Percentiles rank a stretch among this genome's conserved stretches.
Conservation (phyloP, 2,797 vertebrate species). For the Coluber constrictor region DNA sequence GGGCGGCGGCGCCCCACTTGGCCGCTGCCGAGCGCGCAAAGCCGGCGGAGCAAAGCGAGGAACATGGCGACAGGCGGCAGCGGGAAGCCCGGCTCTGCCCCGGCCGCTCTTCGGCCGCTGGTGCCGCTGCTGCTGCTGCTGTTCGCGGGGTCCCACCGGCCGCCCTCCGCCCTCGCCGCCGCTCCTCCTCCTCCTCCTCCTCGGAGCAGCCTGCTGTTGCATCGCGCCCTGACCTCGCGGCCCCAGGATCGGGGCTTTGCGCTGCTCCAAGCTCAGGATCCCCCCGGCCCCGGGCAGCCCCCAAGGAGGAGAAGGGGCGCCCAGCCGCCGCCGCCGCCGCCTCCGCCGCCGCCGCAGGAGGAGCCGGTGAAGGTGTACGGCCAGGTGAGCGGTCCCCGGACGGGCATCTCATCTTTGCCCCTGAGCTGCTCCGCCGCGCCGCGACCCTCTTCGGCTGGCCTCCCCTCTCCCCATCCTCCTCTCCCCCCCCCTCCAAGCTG, state of each 20-base stretch:
- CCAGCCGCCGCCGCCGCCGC: not conserved
- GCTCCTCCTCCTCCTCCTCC: not conserved
- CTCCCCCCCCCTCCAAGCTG: not conserved
- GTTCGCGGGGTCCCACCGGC: not conserved
- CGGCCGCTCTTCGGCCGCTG: not conserved
- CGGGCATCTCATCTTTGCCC: not conserved
- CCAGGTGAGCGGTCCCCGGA: not conserved
- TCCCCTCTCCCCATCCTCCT: not conserved
- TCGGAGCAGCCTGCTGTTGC: not conserved
- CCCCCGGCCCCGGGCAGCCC: not conserved
- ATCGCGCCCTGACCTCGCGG: not conserved
- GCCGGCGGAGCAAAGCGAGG: slow-evolving; percentile 18
- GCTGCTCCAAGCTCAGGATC: not conserved
- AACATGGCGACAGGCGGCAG: slow-evolving; percentile 64
- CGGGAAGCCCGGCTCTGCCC: not conserved
- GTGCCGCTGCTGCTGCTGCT: not conserved
- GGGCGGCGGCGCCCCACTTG: slow-evolving; percentile 66
- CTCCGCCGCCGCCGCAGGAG: not conserved
- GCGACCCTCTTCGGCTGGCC: not conserved
- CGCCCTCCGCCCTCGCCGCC: not conserved
- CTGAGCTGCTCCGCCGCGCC: not conserved
- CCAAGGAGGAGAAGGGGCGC: not conserved
- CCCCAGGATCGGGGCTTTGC: not conserved
- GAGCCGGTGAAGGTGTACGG: not conserved
- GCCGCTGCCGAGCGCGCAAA: slow-evolving; percentile 10